Conservation (phyloP, 2,888 invertebrate genomes). For the Dicranocentrus wangi region DNA sequence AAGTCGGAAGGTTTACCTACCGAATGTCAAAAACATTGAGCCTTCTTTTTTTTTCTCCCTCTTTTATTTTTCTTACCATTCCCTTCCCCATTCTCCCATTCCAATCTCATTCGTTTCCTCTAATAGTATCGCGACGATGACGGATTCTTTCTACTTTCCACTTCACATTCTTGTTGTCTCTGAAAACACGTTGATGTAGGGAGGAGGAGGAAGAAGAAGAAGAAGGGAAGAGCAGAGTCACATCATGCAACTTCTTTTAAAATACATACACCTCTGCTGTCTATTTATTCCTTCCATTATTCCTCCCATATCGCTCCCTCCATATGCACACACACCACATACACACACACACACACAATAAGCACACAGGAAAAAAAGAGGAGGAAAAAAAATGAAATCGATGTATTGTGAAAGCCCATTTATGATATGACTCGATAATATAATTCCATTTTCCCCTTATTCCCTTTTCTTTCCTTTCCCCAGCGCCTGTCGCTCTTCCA, state of each 20-base stretch:
- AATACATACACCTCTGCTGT: too few species aligned
- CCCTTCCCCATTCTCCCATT: slow-evolving; percentile 5
- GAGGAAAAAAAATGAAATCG: neutral
- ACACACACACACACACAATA: neutral
- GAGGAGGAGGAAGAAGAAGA: too few species aligned
- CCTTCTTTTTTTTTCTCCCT: slow-evolving; percentile 21
- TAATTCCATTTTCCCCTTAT: slow-evolving; percentile 7
- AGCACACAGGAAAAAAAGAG: neutral
- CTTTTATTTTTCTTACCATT: slow-evolving; percentile 13
- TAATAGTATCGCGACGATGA: slow-evolving; percentile 40
- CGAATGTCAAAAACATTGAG: slow-evolving; percentile 58
- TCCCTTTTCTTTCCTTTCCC: neutral
- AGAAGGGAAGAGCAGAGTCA: too few species aligned
- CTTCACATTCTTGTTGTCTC: neutral
- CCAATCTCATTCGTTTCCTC: slow-evolving; percentile 7
- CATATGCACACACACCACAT: neutral
- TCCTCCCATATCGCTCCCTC: neutral
- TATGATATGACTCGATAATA: slow-evolving; percentile 16
- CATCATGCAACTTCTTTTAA: too few species aligned
- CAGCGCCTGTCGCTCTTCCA: neutral
- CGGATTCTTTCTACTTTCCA: slow-evolving; percentile 18
- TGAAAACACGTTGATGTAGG: slow-evolving; percentile 31
- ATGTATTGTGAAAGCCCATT: neutral
- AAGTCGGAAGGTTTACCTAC: slow-evolving; percentile 35
- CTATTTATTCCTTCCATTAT: too few species aligned